Evolutionary conservation across 2,113 vertebrate species (phyloP).

Genomic region (Mola mola): DNA sequence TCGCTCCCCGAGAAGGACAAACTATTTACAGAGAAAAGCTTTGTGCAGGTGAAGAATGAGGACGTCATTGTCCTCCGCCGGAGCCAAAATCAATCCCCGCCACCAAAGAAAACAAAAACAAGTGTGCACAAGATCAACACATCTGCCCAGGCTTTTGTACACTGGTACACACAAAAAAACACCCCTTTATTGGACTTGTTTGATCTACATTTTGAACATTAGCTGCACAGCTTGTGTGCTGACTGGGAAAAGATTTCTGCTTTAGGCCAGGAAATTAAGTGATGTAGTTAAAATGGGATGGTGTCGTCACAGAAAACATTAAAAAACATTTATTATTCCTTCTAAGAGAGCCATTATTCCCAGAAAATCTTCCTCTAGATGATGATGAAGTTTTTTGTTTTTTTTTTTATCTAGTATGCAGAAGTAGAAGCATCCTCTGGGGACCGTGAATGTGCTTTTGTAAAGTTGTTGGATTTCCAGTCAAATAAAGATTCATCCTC

Average conservation of each 20-base stretch:
- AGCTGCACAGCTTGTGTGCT: neutral
- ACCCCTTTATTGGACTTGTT: neutral
- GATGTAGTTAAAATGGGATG: too few species aligned
- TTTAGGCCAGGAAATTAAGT: too few species aligned
- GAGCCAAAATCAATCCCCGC: constrained; percentile 6
- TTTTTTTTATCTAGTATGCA: neutral
- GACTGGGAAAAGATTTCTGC: too few species aligned
- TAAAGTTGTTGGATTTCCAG: neutral
- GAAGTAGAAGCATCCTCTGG: neutral
- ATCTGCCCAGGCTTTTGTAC: neutral
- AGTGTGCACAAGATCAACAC: neutral
- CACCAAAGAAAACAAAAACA: neutral
- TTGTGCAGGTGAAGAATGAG: constrained; percentile 2
- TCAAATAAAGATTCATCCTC: too few species aligned
- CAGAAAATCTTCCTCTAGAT: too few species aligned
- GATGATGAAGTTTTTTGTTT: neutral
- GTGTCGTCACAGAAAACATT: too few species aligned
- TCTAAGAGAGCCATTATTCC: too few species aligned
- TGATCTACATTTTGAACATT: neutral
- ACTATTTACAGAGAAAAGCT: constrained; percentile 9
- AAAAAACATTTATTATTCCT: too few species aligned
- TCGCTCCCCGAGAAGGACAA: neutral
- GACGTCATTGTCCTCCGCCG: neutral
- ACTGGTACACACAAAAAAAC: neutral
- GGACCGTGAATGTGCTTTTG: neutral